phyloP scores from a whole-genome alignment of 2,888 invertebrate genomes.

The Noctua pronuba region DNA sequence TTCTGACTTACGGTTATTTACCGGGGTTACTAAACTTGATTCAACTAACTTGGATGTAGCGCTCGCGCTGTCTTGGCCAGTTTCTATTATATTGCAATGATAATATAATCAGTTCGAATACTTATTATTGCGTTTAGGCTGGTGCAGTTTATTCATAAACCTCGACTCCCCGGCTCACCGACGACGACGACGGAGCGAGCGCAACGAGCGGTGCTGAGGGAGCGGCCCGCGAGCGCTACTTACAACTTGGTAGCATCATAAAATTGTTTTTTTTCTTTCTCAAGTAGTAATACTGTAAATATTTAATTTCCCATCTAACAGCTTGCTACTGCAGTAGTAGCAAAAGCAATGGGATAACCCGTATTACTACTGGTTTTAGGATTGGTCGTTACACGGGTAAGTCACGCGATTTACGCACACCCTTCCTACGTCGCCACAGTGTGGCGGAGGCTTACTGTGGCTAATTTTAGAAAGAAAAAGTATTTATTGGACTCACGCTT shows the following conservation, averaged over 20 bases:
- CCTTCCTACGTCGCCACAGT: neutral
- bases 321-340: neutral
- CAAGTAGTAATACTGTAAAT: neutral
- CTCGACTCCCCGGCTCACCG: too few species aligned
- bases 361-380: neutral
- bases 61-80: too few species aligned
- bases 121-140: too few species aligned
- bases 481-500: neutral
- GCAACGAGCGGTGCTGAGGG: neutral
- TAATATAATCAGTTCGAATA: too few species aligned
- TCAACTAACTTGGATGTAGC: too few species aligned
- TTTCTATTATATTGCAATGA: too few species aligned
- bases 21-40: too few species aligned
- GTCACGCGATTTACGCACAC: neutral
- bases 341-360: neutral
- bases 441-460: neutral
- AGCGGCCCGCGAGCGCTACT: too few species aligned
- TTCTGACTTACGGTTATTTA: neutral
- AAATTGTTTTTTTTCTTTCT: too few species aligned
- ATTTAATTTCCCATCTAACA: neutral
- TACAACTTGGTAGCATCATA: too few species aligned
- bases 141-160: too few species aligned
- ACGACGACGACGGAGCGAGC: neutral
- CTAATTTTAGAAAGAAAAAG: neutral
- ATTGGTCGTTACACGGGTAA: neutral